A percentile compares a stretch with the other conserved stretches of the same genome.
These are phyloP conservation scores for Nomada ruficornis DNA, from an alignment of 2,888 invertebrate species.

Conservation along the genomic window DNA sequence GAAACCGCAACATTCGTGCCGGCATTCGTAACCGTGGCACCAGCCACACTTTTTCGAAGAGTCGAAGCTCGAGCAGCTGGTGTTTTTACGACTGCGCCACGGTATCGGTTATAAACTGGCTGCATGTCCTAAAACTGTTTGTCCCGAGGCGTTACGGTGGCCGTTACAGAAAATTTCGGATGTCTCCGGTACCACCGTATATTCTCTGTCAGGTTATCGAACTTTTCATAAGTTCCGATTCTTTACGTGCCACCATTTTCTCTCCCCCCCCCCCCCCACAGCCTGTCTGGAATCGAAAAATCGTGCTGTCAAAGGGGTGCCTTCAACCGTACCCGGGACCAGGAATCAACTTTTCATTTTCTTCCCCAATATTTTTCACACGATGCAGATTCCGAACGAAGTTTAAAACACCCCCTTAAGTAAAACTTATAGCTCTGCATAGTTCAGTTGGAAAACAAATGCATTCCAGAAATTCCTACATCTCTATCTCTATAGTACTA, in stretches of 20 bases:
- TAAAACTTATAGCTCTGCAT: too few relatives aligned
- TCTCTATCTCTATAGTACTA: neutral
- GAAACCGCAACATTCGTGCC: conserved; percentile 50
- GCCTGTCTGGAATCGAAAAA: neutral
- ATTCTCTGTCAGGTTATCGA: conserved; percentile 36
- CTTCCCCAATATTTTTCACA: conserved; percentile 1
- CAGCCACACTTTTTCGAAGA: conserved; percentile 55
- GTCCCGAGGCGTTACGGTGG: conserved; percentile 12
- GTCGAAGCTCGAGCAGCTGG: conserved; percentile 31
- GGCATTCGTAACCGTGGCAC: conserved; percentile 52
- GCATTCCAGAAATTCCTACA: too few relatives aligned
- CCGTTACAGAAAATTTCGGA: conserved; percentile 40
- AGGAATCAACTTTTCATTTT: neutral
- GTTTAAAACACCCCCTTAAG: too few relatives aligned
- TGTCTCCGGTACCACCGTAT: conserved; percentile 23
- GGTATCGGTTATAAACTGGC: conserved; percentile 53
- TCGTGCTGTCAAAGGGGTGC: neutral
- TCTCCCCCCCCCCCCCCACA: neutral
- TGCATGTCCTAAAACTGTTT: conserved; percentile 33
- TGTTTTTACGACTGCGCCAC: conserved; percentile 50
- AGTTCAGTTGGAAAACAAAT: too few relatives aligned
- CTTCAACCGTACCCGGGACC: neutral
- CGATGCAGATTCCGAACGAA: too few relatives aligned
- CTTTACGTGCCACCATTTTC: conserved; percentile 13
- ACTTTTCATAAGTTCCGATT: conserved; percentile 26